Evolutionary conservation across 1,140 invertebrate species (phyloP), one percentile per base, ranked within the genome.

Genomic region (Drosophila orosa): DNA sequence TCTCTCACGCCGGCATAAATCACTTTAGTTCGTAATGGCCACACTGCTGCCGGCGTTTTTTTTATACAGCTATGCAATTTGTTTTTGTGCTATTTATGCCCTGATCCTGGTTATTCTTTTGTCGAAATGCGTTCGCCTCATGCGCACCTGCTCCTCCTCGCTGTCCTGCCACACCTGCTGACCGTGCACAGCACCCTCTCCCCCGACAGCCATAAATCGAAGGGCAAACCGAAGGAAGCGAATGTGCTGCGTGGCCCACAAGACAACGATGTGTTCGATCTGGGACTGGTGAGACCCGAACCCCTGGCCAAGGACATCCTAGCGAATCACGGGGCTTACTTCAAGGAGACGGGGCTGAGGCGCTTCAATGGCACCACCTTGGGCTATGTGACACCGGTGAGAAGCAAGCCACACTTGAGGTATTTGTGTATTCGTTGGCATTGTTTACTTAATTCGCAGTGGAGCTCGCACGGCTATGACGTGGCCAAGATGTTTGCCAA

Each of bases 391-490:
- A 98, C 98, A 56, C 97, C 97, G 29, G 97, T 98, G 93, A 94
- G 94, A 93, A 63, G 4, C 1, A n/a, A 12, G n/a, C 25, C 5
- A 10, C 10, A n/a, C 5, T 29, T 31, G 13, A n/a, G n/a, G n/a
- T 0, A 4, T 39, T 25, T 40, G n/a, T 52, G 48, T 13, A 39
- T 45, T 35, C 17, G 17, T 59, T 65, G 10, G 10, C 15, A 44
- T 56, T 55, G 17, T 55, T 61, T 19, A 35, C 10, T 42, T 61
- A n/a, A 56, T 39, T 44, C 95, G 78, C 84, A 99, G 97, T 99
- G 98, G 98, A 99, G 99, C 92, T 95, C 94, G 66, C 96, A 97
- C 93, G 98, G 98, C 1, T 98, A 99, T 93, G 96, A 98, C 93
- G 94, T 98, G 39, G 96, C 97, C 1, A 98, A 98, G 93, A 95